Base-by-base conservation (phyloP, 2,888 invertebrate species). In the Adelphocoris suturalis region DNA sequence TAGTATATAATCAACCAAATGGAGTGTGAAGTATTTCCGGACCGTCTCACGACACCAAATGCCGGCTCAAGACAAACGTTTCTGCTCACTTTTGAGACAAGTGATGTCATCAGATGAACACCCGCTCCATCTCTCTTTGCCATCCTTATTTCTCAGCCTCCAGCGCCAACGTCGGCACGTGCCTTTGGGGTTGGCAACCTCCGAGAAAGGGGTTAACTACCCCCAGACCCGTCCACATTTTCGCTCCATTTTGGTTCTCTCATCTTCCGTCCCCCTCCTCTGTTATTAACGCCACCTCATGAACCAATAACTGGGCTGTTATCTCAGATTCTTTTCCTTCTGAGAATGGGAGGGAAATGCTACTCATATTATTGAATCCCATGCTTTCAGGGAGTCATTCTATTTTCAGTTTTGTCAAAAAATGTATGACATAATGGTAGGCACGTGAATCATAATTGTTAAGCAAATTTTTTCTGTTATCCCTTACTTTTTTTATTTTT, bases 51-150 rank as follows among this genome's bases (percentile, higher is more conserved):
- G 37, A 37, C 37, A 37, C 37, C 7, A 4, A 37, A 7, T 37
- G 37, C 3, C 37, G 7, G 37, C 37, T 37, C 37, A 37, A 37
- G 37, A 37, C 37, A 7, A 37, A 37, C 2, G 37, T 37, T 37
- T 7, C 61, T n/a, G 4, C 11, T 47, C 14, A 47, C 52, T 82
- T 19, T 19, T 23, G 52, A 82, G 82, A 47, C 47, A 28, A 52
- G n/a, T n/a, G n/a, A 85, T 85, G 85, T 61, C 85, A 85, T 28
- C 85, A 52, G 37, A 85, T 85, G 85, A 85, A 55, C 37, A 7
- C 28, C 57, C 57, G 37, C 84, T 14, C 57, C 55, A 37, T 28
- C 57, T 55, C 57, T 85, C 57, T 57, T 14, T 12, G 23, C 23
- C 85, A 28, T n/a, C 61, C 9, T 37, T 28, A 14, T 55, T 82